Base-by-base conservation (phyloP, 2,113 vertebrate species). In the Nipponia nippon region DNA sequence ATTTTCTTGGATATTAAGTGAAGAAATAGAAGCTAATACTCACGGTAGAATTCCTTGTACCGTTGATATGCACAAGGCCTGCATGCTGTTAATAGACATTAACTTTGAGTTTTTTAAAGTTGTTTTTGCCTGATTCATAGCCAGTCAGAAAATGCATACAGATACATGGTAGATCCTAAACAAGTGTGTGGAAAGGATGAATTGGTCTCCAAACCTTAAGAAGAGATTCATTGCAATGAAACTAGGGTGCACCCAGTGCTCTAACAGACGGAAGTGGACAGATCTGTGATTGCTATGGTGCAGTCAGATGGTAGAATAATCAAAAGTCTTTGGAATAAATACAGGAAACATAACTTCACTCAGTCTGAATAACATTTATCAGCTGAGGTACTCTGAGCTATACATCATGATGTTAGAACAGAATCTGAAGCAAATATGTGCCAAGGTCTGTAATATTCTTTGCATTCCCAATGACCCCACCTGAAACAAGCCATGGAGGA, bases 191-290 rank as follows among this genome's bases (percentile, higher is more conserved):
- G 34, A 65, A 85, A 49, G 4, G 2, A 63, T 77, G 2, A 67
- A 32, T 76, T 63, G 10, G 12, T 47, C 59, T 66, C 59, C 40
- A 96, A n/a, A 79, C 4, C 6, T 50, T 49, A 42, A 42, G n/a
- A 72, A 67, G 13, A 4, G 7, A 77, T 69, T 12, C 2, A 63
- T 80, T 49, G 18, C 16, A 40, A 26, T 25, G 11, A 61, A 21
- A 19, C 7, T 50, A 21, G 7, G 1, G 5, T 53, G 8, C 0
- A 0, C 3, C 4, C 21, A 21, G 4, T 66, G 23, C 6, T n/a
- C 18, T 73, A 23, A 26, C 13, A 89, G 16, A 40, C 9, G 44
- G 15, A 52, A 16, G 4, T 40, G 50, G 26, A 40, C 3, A 22
- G 8, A 20, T 52, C 40, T 69, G 10, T 66, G 36, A 71, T 23